Evolutionary conservation across 2,888 invertebrate species (phyloP).

Genomic region (Pristionchus mayeri): DNA sequence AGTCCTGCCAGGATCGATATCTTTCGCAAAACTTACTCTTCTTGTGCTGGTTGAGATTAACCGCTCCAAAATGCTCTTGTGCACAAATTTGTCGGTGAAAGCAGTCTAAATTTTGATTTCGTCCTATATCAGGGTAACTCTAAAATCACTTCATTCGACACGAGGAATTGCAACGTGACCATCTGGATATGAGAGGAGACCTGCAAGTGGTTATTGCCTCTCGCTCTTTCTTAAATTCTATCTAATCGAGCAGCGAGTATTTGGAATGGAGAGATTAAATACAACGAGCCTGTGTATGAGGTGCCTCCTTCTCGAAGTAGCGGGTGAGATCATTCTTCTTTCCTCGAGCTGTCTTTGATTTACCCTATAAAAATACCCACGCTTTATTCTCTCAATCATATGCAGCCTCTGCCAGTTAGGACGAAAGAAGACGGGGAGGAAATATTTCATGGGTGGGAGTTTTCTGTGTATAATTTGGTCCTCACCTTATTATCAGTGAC

Average conservation of each 20-base stretch:
- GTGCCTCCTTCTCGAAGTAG: conserved; percentile 66
- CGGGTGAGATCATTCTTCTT: conserved; percentile 56
- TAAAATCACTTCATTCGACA: conserved; percentile 60
- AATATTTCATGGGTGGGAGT: too few relatives aligned
- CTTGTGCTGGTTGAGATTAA: conserved; percentile 61
- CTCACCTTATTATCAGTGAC: conserved; percentile 73
- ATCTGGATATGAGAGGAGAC: conserved; percentile 55
- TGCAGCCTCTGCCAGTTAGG: too few relatives aligned
- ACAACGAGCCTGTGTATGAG: conserved; percentile 51
- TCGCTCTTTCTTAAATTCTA: too few relatives aligned
- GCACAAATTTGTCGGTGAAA: conserved; percentile 61
- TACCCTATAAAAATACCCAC: background rate
- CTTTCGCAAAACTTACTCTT: conserved; percentile 52
- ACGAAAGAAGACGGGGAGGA: too few relatives aligned
- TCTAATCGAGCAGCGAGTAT: too few relatives aligned
- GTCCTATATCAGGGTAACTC: background rate
- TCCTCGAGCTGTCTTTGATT: background rate
- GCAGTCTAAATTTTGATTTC: conserved; percentile 6
- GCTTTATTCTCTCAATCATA: too few relatives aligned
- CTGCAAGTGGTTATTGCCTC: too few relatives aligned
- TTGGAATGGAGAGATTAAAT: too few relatives aligned
- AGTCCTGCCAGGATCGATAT: conserved; percentile 60
- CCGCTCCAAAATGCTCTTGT: conserved; percentile 64
- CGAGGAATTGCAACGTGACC: conserved; percentile 69
- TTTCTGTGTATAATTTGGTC: background rate